Evolutionary conservation across 1,140 invertebrate genomes (phyloP).

Genomic region (Pemphigus obesinymphae): DNA sequence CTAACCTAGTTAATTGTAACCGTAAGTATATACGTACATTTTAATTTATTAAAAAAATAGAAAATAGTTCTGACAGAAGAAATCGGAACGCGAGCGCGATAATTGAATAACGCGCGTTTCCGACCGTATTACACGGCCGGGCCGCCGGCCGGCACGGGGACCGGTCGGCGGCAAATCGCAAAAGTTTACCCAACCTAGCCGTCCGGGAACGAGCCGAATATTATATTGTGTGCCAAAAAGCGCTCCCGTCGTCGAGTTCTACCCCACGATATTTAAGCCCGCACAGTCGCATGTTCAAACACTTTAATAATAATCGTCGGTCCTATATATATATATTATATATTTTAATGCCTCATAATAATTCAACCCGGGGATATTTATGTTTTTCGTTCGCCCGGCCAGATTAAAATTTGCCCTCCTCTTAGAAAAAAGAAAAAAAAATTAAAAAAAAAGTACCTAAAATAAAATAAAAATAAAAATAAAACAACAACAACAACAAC

Average conservation of each 20-base stretch:
- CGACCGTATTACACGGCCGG: too few species aligned
- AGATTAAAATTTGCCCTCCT: slow-evolving; percentile 40
- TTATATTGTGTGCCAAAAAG: slow-evolving; percentile 14
- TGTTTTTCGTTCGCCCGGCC: slow-evolving; percentile 37
- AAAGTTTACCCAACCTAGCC: neutral
- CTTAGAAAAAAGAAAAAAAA: slow-evolving; percentile 11
- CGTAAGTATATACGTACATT: too few species aligned
- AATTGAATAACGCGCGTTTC: too few species aligned
- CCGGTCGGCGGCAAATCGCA: neutral
- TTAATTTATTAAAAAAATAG: too few species aligned
- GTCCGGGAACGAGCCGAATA: neutral
- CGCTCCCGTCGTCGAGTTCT: neutral
- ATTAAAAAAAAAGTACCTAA: too few species aligned
- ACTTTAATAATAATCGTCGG: slow-evolving; percentile 38
- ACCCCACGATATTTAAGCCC: slow-evolving; percentile 15
- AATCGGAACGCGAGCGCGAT: too few species aligned
- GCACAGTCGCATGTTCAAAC: slow-evolving; percentile 27
- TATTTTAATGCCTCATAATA: slow-evolving; percentile 38
- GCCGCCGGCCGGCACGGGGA: too few species aligned
- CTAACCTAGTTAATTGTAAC: too few species aligned
- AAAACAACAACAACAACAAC: neutral
- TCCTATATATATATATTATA: too few species aligned
- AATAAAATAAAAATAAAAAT: neutral
- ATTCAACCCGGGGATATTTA: slow-evolving; percentile 39
- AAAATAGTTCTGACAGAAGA: too few species aligned